Evolutionary conservation across 2,797 vertebrate species (phyloP).

Genomic region (Anniella stebbinsi): DNA sequence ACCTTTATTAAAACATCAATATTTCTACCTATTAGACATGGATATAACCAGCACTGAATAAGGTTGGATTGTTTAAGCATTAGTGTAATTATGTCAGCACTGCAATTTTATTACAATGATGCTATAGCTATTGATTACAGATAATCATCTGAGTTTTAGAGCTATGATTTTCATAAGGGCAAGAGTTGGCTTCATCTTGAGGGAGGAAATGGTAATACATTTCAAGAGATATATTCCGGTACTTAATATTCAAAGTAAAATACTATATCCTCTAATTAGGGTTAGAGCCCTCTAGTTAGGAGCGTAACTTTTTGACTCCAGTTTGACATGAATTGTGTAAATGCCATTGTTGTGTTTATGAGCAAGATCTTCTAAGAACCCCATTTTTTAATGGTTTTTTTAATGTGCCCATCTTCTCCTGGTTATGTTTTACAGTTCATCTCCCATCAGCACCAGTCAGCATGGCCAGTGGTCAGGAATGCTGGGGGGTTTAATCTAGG

Average conservation of each 20-base stretch:
- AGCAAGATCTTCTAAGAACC: not conserved
- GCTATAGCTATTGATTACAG: constrained; percentile 83
- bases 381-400: not conserved
- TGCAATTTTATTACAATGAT: constrained; percentile 82
- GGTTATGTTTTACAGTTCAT: too few species aligned
- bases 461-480: too few species aligned
- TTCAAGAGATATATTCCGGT: constrained; percentile 41
- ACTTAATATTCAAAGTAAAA: constrained; percentile 36
- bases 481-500: too few species aligned
- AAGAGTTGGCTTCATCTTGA: constrained; percentile 53
- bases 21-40: constrained; percentile 77
- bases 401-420: not conserved
- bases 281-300: not conserved
- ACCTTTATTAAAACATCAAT: constrained; percentile 71
- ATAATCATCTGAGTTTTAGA: constrained; percentile 76
- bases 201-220: constrained; percentile 42
- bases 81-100: constrained; percentile 82
- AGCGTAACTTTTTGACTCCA: constrained; percentile 31
- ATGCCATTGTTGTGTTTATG: not conserved
- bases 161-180: constrained; percentile 67
- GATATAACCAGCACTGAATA: constrained; percentile 65
- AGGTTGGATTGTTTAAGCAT: constrained; percentile 75
- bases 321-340: constrained; percentile 7
- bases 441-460: too few species aligned
- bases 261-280: constrained; percentile 13